A percentile compares a stretch with the other conserved stretches of the same genome.
Conservation (phyloP, 2,113 vertebrate genomes). For the Tachysurus vachellii region DNA sequence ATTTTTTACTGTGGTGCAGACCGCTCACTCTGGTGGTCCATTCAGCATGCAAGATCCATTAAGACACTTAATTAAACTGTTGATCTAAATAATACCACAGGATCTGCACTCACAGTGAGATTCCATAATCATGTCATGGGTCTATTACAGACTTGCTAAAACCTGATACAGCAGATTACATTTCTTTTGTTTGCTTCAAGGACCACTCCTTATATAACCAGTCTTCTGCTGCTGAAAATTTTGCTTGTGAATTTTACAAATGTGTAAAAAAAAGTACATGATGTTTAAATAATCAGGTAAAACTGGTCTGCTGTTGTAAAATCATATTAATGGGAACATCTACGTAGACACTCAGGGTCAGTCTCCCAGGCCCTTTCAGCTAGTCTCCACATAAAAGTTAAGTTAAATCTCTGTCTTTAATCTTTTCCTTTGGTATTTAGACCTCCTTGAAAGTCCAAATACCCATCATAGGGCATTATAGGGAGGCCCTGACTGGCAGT, state of each 20-base stretch:
- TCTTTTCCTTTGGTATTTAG: slow-evolving; percentile 68
- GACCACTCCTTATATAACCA: neutral
- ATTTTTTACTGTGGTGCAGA: neutral
- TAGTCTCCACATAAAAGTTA: slow-evolving; percentile 61
- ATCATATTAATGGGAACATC: slow-evolving; percentile 50
- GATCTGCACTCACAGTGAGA: slow-evolving; percentile 39
- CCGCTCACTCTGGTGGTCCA: neutral
- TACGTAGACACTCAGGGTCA: slow-evolving; percentile 50
- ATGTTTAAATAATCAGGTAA: slow-evolving; percentile 1
- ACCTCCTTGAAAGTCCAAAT: slow-evolving; percentile 65
- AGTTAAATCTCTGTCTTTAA: slow-evolving; percentile 72
- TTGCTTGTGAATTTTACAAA: no score
- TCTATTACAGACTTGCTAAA: slow-evolving; percentile 36
- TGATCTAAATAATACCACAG: neutral
- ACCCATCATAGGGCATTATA: slow-evolving; percentile 62
- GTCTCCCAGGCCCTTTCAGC: slow-evolving; percentile 68
- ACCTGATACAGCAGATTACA: slow-evolving; percentile 36
- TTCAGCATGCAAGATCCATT: neutral
- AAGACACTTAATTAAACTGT: neutral
- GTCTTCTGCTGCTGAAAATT: neutral
- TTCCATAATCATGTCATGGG: slow-evolving; percentile 31
- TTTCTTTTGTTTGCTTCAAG: slow-evolving; percentile 42
- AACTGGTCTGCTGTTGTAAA: slow-evolving; percentile 24
- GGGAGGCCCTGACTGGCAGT: neutral
- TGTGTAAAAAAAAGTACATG: neutral